Conservation (phyloP, 2,888 invertebrate genomes). For the Antheraea assamensis region DNA sequence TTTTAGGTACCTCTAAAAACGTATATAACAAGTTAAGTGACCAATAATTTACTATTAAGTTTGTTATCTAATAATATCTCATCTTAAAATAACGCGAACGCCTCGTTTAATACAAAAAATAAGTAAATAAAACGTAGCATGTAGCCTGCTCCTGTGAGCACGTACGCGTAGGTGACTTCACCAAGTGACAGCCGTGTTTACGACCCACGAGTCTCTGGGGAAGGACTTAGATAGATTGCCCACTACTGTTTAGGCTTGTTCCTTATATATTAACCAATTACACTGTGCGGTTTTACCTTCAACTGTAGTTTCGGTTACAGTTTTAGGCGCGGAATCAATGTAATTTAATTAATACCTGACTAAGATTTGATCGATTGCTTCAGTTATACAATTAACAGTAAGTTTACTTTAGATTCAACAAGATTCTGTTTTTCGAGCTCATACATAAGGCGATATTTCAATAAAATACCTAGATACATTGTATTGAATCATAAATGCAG, state of each 20-base stretch:
- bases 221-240: slow-evolving; percentile 58
- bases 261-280: slow-evolving; percentile 51
- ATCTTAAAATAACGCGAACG: neutral
- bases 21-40: neutral
- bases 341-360: neutral
- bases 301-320: slow-evolving; percentile 8
- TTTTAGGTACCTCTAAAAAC: neutral
- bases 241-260: slow-evolving; percentile 48
- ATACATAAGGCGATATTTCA: no score
- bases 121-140: slow-evolving; percentile 19
- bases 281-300: slow-evolving; percentile 27
- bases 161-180: slow-evolving; percentile 42
- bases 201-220: slow-evolving; percentile 49
- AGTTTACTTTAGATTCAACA: neutral
- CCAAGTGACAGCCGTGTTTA: slow-evolving; percentile 52
- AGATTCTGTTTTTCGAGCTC: no score
- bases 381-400: neutral
- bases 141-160: slow-evolving; percentile 31
- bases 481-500: no score
- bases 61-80: neutral
- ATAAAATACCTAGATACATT: no score
- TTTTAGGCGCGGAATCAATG: neutral
- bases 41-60: neutral
- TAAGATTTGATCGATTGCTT: neutral
- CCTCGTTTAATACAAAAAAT: neutral